Evolutionary conservation across 1,140 invertebrate genomes (phyloP).

Genomic region (Magallana gigas): DNA sequence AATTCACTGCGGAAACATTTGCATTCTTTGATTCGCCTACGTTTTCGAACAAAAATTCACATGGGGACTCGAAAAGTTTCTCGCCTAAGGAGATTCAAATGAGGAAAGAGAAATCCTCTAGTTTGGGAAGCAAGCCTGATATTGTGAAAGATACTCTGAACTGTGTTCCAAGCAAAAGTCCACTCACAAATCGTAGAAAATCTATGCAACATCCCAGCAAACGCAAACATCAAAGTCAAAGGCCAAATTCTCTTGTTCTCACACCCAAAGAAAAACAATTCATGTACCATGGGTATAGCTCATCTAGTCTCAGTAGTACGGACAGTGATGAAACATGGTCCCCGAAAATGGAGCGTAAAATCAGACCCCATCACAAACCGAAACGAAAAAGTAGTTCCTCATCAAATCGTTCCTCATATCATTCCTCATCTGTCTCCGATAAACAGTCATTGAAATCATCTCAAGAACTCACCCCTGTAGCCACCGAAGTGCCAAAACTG

Average conservation of each 20-base stretch:
- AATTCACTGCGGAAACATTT: slow-evolving; percentile 69
- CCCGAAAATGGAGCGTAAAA: slow-evolving; percentile 50
- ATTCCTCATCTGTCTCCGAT: slow-evolving; percentile 39
- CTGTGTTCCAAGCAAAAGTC: slow-evolving; percentile 58
- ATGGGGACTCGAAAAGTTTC: slow-evolving; percentile 38
- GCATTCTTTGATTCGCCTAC: slow-evolving; percentile 56
- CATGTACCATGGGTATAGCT: slow-evolving; percentile 69
- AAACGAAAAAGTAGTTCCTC: slow-evolving; percentile 45
- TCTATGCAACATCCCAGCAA: slow-evolving; percentile 43
- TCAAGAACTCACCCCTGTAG: slow-evolving; percentile 48
- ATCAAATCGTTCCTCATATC: slow-evolving; percentile 43
- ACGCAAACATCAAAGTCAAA: slow-evolving; percentile 52
- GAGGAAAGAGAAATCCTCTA: slow-evolving; percentile 35
- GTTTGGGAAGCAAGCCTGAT: slow-evolving; percentile 62
- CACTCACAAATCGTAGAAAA: slow-evolving; percentile 43
- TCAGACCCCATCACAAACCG: slow-evolving; percentile 34
- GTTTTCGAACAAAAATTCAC: slow-evolving; percentile 40
- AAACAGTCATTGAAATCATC: slow-evolving; percentile 47
- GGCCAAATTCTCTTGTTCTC: slow-evolving; percentile 71
- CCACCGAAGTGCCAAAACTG: slow-evolving; percentile 33
- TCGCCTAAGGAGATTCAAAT: slow-evolving; percentile 29
- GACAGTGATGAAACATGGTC: slow-evolving; percentile 61
- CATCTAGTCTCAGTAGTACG: slow-evolving; percentile 58
- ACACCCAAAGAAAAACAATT: slow-evolving; percentile 70
- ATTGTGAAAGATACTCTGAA: slow-evolving; percentile 65